Conservation (phyloP, 2,888 invertebrate species). For the Candidula unifasciata region DNA sequence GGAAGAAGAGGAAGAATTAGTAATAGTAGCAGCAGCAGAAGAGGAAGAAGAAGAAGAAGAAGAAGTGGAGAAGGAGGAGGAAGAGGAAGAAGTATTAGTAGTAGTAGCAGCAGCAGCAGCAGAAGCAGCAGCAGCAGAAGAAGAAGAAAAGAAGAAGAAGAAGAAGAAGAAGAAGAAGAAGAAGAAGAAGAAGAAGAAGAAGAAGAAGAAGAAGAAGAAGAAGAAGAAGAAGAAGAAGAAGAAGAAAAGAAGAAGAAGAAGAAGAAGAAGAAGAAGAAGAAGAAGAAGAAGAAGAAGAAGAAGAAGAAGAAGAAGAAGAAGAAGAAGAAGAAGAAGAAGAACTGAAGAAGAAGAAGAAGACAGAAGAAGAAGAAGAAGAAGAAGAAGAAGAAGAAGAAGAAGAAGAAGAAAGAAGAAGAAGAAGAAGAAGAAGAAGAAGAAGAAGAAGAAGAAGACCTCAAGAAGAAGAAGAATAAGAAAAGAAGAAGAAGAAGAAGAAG, state of each 20-base stretch:
- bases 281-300: background rate
- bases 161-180: background rate
- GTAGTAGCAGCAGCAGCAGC: too few relatives aligned
- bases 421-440: background rate
- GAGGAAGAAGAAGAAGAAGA: too few relatives aligned
- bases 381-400: background rate
- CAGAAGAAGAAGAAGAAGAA: too few relatives aligned
- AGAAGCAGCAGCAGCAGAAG: too few relatives aligned
- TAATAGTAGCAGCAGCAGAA: too few relatives aligned
- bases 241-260: background rate
- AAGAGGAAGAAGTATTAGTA: too few relatives aligned
- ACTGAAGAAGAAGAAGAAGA: too few relatives aligned
- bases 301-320: background rate
- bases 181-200: background rate
- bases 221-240: constrained; percentile 21
- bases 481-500: constrained; percentile 25
- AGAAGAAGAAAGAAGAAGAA: background rate
- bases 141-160: background rate
- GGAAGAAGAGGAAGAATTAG: too few relatives aligned
- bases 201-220: too few relatives aligned
- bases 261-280: background rate
- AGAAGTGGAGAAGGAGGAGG: too few relatives aligned
- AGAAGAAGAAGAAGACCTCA: too few relatives aligned
- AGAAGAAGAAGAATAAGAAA: too few relatives aligned
- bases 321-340: background rate